These are phyloP conservation scores for Epinephelus moara DNA, from an alignment of 2,113 vertebrate genomes.

Conservation along the genomic window DNA sequence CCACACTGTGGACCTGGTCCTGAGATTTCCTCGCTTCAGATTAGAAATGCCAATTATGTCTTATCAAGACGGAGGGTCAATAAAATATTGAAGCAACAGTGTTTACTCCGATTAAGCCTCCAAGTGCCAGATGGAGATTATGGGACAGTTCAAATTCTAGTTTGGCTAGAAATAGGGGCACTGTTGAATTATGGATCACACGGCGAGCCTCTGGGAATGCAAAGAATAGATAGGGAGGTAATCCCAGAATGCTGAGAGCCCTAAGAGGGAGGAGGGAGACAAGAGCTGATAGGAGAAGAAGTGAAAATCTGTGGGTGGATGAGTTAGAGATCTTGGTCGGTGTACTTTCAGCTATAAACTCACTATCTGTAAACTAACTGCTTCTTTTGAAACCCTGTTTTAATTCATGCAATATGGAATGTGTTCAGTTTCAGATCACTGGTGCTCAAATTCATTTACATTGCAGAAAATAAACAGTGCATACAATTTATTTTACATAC, in stretches of 20 bases:
- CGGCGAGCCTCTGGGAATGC: conserved; percentile 71
- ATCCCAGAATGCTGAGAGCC: conserved; percentile 76
- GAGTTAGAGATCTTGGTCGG: conserved; percentile 60
- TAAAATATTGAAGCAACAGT: conserved; percentile 82
- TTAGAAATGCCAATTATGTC: conserved; percentile 80
- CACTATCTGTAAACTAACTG: conserved; percentile 31
- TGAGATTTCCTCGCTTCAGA: conserved; percentile 67
- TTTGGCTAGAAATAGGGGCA: conserved; percentile 75
- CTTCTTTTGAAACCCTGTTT: conserved; percentile 27
- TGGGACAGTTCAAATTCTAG: conserved; percentile 77
- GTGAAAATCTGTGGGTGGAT: conserved; percentile 51
- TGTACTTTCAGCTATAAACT: conserved; percentile 53
- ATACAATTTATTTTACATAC: conserved; percentile 53
- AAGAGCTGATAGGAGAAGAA: conserved; percentile 64
- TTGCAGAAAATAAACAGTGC: conserved; percentile 21
- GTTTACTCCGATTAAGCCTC: conserved; percentile 80
- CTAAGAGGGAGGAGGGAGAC: conserved; percentile 54
- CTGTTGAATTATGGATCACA: conserved; percentile 83
- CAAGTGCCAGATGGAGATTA: conserved; percentile 80
- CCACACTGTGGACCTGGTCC: conserved; percentile 45
- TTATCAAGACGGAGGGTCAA: conserved; percentile 80
- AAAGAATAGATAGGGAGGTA: conserved; percentile 79
- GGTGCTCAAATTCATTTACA: conserved; percentile 42
- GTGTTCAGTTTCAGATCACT: conserved; percentile 27
- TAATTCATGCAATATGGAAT: conserved; percentile 15